Conservation (phyloP, 2,113 vertebrate species). For the Synodontis membranacea region DNA sequence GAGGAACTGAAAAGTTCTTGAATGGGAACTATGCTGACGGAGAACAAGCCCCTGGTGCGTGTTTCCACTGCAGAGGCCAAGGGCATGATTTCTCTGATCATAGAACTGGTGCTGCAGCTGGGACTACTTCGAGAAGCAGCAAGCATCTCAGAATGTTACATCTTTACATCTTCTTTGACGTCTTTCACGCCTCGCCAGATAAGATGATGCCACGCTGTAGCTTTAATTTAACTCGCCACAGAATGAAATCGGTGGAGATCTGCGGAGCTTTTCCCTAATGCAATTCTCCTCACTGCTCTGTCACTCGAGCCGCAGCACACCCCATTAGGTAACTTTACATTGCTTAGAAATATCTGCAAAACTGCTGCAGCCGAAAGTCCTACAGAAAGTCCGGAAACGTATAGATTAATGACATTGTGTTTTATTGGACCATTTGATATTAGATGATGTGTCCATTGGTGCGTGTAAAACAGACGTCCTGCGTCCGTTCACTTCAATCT, state of each 20-base stretch:
- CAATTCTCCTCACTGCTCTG: constrained; percentile 29
- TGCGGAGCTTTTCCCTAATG: not conserved
- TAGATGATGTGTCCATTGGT: not conserved
- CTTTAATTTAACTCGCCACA: constrained; percentile 31
- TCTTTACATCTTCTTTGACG: constrained; percentile 9
- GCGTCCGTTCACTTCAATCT: not conserved
- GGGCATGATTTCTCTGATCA: not conserved
- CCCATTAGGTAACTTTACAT: constrained; percentile 43
- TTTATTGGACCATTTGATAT: constrained; percentile 14
- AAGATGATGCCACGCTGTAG: constrained; percentile 24
- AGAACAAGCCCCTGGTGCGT: not conserved
- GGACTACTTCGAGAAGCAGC: no score
- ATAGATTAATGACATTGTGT: constrained; percentile 36
- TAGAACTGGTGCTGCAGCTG: no score
- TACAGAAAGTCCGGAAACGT: no score
- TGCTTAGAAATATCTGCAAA: constrained; percentile 27
- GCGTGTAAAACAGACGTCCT: not conserved
- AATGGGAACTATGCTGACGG: not conserved
- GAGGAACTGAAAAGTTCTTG: not conserved
- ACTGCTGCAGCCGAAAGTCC: not conserved
- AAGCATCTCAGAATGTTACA: not conserved
- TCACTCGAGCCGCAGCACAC: constrained; percentile 21
- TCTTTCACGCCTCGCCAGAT: constrained; percentile 1
- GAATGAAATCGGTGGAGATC: constrained; percentile 29
- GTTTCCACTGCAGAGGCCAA: not conserved